phyloP scores from a whole-genome alignment of 2,797 vertebrate genomes.

The Trematomus bernacchii region DNA sequence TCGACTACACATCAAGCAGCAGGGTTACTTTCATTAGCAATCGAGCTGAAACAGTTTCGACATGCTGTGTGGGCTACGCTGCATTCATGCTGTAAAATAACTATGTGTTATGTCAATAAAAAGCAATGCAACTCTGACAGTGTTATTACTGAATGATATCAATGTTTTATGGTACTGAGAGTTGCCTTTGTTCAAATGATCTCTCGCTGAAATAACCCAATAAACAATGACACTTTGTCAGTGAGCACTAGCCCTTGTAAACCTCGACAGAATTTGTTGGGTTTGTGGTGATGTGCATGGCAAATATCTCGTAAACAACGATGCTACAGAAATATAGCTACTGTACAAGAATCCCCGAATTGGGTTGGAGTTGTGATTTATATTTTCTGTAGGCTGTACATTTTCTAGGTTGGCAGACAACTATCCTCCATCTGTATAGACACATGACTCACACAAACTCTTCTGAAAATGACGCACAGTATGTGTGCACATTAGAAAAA shows the following conservation, averaged over 20 bases:
- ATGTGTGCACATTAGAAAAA: background rate
- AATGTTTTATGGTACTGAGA: conserved; percentile 45
- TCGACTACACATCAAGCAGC: conserved; percentile 57
- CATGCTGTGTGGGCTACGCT: conserved; percentile 42
- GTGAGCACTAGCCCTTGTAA: conserved; percentile 42
- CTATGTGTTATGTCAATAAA: conserved; percentile 49
- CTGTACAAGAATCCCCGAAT: background rate
- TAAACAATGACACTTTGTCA: conserved; percentile 52
- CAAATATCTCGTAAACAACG: conserved; percentile 53
- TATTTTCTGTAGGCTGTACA: conserved; percentile 33
- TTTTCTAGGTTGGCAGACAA: conserved; percentile 21
- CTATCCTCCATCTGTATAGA: background rate
- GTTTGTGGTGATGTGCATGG: conserved; percentile 31
- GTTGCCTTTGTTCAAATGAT: conserved; percentile 55
- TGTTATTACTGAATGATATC: conserved; percentile 47
- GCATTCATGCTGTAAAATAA: conserved; percentile 44
- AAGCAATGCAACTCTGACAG: conserved; percentile 50
- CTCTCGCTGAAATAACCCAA: conserved; percentile 44
- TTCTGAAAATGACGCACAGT: conserved; percentile 10
- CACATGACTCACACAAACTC: conserved; percentile 20
- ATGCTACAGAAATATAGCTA: conserved; percentile 33
- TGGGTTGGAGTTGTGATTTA: conserved; percentile 24
- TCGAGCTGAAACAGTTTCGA: conserved; percentile 54
- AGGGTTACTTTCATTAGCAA: conserved; percentile 63
- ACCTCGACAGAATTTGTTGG: conserved; percentile 31